phyloP scores from a whole-genome alignment of 2,113 vertebrate genomes.

The Nothobranchius furzeri region DNA sequence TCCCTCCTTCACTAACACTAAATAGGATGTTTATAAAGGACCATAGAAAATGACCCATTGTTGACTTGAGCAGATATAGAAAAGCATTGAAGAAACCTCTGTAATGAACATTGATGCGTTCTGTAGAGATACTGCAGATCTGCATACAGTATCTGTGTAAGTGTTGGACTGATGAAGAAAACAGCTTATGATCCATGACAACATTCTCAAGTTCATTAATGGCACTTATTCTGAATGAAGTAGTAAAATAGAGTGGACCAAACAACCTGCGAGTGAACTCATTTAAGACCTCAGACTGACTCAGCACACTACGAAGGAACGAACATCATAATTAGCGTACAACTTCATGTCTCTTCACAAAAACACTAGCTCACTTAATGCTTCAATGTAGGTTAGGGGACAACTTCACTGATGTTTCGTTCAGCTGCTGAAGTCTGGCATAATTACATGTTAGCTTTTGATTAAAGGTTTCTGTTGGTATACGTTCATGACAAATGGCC shows the following conservation, averaged over 20 bases:
- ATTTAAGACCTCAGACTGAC: constrained; percentile 1
- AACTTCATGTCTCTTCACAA: neutral
- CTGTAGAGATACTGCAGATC: neutral
- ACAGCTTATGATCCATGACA: neutral
- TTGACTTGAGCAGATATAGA: neutral
- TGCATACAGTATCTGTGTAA: constrained; percentile 3
- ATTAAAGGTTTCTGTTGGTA: no score
- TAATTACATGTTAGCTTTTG: no score
- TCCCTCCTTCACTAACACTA: neutral
- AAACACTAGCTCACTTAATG: no score
- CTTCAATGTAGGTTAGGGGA: no score
- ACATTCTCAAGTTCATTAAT: neutral
- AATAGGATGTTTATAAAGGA: neutral
- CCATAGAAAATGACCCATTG: neutral
- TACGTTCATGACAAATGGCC: no score
- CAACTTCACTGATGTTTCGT: no score
- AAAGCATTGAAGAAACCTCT: neutral
- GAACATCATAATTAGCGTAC: neutral
- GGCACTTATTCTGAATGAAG: constrained; percentile 15
- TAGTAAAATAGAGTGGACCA: constrained; percentile 16
- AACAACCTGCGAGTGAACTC: constrained; percentile 35
- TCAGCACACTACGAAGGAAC: constrained; percentile 16
- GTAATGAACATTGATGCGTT: neutral
- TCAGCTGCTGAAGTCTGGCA: no score
- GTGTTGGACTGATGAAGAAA: constrained; percentile 13